Conservation (phyloP, 2,797 vertebrate genomes). For the Xerus rutilus region DNA sequence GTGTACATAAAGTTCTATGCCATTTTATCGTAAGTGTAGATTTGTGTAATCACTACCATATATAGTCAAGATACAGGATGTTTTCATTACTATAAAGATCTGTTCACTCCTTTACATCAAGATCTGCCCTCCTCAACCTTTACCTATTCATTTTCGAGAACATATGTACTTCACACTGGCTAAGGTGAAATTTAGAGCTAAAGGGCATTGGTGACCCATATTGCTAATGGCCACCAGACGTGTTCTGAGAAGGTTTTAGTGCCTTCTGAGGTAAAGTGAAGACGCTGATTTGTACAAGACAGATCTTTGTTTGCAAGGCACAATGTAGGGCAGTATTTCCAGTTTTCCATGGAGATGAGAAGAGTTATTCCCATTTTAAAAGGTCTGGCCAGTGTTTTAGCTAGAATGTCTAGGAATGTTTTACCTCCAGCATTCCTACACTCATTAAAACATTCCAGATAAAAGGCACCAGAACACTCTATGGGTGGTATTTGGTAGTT, state of each 20-base stretch:
- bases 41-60: background rate
- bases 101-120: background rate
- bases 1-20: background rate
- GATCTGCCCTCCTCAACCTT: background rate
- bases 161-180: fast-evolving
- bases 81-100: background rate
- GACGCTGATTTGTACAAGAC: background rate
- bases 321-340: too few relatives aligned
- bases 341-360: background rate
- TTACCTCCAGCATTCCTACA: background rate
- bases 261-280: background rate
- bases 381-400: background rate
- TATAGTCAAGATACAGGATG: background rate
- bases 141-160: background rate
- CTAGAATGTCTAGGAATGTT: constrained; percentile 31
- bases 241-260: background rate
- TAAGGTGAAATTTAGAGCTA: background rate
- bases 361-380: background rate
- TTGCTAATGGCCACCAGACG: background rate
- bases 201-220: background rate
- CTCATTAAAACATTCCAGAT: constrained; percentile 8
- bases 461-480: background rate
- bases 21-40: background rate
- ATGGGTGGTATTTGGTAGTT: background rate
- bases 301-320: background rate